Conservation (phyloP, 2,888 invertebrate genomes). For the Spodoptera picta region DNA sequence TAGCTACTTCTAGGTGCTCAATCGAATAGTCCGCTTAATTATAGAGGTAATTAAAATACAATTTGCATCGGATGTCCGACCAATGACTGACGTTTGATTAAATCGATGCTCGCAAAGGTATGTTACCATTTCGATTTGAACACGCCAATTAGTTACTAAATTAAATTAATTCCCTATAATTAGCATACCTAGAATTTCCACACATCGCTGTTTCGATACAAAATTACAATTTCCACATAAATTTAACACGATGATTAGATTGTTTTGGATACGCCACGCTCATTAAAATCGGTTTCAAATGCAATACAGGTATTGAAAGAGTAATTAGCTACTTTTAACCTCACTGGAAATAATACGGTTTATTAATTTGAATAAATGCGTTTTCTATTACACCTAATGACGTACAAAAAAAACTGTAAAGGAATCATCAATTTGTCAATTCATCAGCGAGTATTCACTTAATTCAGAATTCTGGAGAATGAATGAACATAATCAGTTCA, state of each 20-base stretch:
- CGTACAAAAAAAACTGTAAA: constrained; percentile 44
- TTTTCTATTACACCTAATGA: constrained; percentile 49
- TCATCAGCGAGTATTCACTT: constrained; percentile 69
- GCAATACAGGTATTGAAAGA: constrained; percentile 8
- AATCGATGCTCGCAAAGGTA: constrained; percentile 62
- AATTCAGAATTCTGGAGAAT: constrained; percentile 60
- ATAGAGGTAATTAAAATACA: constrained; percentile 58
- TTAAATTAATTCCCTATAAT: constrained; percentile 70
- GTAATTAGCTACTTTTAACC: constrained; percentile 17
- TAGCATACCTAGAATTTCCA: constrained; percentile 61
- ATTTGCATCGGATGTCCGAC: constrained; percentile 63
- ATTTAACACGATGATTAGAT: constrained; percentile 26
- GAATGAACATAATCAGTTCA: constrained; percentile 70
- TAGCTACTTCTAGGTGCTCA: constrained; percentile 15
- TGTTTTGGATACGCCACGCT: constrained; percentile 20
- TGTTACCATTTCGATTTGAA: constrained; percentile 64
- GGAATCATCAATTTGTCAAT: constrained; percentile 68
- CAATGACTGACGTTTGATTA: constrained; percentile 64
- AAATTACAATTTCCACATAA: constrained; percentile 31
- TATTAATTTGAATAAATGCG: constrained; percentile 40
- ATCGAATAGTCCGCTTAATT: constrained; percentile 51
- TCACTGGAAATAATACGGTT: constrained; percentile 25
- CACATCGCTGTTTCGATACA: constrained; percentile 23
- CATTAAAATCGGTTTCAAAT: constrained; percentile 13
- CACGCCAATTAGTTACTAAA: constrained; percentile 68